Evolutionary conservation across 2,888 invertebrate species (phyloP), one percentile per base, ranked within the genome.

Genomic region (Stratiomys singularior): DNA sequence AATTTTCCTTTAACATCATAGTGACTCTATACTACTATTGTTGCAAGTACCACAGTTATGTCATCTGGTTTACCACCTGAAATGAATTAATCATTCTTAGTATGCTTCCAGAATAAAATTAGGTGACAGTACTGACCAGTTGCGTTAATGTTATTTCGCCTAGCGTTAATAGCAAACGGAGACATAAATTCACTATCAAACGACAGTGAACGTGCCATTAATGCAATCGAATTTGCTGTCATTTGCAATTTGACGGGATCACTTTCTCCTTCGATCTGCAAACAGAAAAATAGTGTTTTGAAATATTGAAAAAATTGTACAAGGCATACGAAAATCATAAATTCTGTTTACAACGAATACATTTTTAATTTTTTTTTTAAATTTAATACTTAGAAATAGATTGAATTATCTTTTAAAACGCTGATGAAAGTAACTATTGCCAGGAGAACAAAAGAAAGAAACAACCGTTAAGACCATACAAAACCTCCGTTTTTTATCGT

Each of bases 11-110:
- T 52, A 52, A 23, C 46, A 60, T 18, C 47, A 60, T 76, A 46
- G 46, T 23, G 78, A 76, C 81, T 83, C 86, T 84, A 86, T 90
- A 93, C 92, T 85, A 94, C 94, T 89, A 98, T 96, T 82, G 96
- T 95, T 83, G 98, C 97, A 83, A 98, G 91, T 85, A 99, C 92
- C 87, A 98, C 96, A 85, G 98, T 98, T 88, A 99, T 98, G 89
- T 99, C 99, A 88, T 99, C 99, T 80, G 98, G 98, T 89, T 99
- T 99, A 78, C 99, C 98, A 86, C 99, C 98, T 94, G 90, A 0
- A 72, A 72, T 11, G 15, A 47, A 47, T 13, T 25, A 47, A 47
- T 13, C 13, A n/a, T 18, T 15, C 21, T 67, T 23, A 47, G 27
- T 52, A 5, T n/a, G 18, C 27, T 47, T 47, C 25, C 9, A 47